These are phyloP conservation scores for Tychaedon coryphoeus DNA, from an alignment of 2,113 vertebrate genomes.

Conservation along the genomic window DNA sequence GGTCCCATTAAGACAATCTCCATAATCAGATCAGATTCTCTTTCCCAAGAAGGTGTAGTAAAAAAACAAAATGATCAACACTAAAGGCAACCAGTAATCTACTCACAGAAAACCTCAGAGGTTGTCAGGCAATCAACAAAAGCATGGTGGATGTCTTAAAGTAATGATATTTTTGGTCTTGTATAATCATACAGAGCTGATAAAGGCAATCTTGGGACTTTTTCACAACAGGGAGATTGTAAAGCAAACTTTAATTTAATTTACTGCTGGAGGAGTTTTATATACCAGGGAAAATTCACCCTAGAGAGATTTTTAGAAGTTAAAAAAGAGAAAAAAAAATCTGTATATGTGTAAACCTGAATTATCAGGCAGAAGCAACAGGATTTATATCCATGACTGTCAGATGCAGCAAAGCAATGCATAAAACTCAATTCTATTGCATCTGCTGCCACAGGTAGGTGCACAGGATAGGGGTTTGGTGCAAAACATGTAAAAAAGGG, in stretches of 20 bases:
- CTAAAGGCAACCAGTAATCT: neutral
- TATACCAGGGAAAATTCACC: neutral
- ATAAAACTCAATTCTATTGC: accelerated
- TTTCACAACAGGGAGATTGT: neutral
- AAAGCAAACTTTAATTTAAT: neutral
- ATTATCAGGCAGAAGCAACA: neutral
- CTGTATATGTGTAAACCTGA: neutral
- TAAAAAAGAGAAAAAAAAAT: neutral
- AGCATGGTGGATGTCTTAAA: neutral
- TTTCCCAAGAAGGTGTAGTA: neutral
- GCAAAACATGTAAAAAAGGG: neutral
- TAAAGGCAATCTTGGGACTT: neutral
- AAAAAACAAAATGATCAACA: neutral
- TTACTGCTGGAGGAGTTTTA: neutral
- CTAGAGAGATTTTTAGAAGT: neutral
- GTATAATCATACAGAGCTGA: neutral
- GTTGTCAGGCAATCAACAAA: neutral
- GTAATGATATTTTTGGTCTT: neutral
- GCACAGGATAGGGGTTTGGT: neutral
- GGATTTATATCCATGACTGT: neutral
- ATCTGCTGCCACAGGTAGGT: neutral
- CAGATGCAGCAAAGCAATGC: neutral
- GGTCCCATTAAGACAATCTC: neutral
- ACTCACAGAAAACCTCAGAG: neutral
- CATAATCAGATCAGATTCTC: neutral